A percentile compares a stretch with the other conserved stretches of the same genome.
Conservation (phyloP, 2,113 vertebrate species). For the Psilopsiagon aymara region DNA sequence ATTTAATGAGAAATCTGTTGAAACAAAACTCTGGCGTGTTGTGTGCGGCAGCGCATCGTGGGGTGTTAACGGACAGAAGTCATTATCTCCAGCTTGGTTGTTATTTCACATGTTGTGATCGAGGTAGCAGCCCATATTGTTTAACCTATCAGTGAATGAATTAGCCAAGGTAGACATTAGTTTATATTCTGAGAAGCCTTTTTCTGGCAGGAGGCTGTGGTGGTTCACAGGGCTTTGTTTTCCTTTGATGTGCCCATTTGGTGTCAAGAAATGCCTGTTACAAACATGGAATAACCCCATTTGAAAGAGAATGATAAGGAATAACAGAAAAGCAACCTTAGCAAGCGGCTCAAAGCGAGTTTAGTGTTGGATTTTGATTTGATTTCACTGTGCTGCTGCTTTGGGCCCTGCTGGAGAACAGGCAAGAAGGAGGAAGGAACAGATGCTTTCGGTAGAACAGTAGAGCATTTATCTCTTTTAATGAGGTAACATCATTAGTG, state of each 20-base stretch:
- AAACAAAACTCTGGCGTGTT: conserved; percentile 8
- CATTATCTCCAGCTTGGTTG: conserved; percentile 4
- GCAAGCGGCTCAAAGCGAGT: conserved; percentile 11
- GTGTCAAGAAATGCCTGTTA: not conserved
- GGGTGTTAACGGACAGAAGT: not conserved
- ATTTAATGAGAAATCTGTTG: conserved; percentile 60
- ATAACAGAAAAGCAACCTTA: conserved; percentile 8
- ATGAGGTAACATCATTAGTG: conserved; percentile 80
- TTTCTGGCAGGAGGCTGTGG: fast-evolving
- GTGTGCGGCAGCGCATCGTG: not conserved
- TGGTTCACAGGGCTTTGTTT: not conserved
- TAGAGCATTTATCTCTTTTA: conserved; percentile 80
- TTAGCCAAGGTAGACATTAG: not conserved
- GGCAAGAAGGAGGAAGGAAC: conserved; percentile 59
- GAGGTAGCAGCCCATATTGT: not conserved
- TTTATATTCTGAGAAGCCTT: conserved; percentile 17
- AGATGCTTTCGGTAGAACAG: conserved; percentile 76
- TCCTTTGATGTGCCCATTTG: not conserved
- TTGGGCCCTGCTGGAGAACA: conserved; percentile 49
- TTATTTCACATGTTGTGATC: conserved; percentile 22
- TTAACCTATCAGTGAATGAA: not conserved
- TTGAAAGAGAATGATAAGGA: not conserved
- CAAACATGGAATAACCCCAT: not conserved
- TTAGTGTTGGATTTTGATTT: conserved; percentile 66
- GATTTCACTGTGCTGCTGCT: conserved; percentile 56